Base-by-base conservation (phyloP, 2,113 vertebrate species). In the Mastomys natalensis region DNA sequence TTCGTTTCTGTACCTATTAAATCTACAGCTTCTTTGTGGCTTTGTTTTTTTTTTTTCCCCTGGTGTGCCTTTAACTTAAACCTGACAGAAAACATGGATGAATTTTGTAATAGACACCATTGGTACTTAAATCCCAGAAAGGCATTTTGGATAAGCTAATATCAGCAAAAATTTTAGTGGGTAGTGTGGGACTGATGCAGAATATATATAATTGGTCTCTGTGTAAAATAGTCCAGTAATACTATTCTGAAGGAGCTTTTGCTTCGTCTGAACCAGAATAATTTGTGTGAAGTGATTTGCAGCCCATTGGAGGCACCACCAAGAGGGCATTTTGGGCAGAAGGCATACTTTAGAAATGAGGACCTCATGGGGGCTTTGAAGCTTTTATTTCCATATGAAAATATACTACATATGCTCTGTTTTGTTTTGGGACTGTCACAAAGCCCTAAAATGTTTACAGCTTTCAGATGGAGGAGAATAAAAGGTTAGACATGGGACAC, bases 121-220 rank as follows among this genome's bases (percentile, higher is more conserved):
- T 97, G 55, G 96, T 93, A 72, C 97, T 78, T 95, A 96, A 95
- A 96, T 98, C 97, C 98, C 98, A 98, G 95, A 97, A 98, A 99
- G 97, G 96, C 97, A 96, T 98, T 99, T 98, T 97, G 94, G 91
- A 98, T 97, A 84, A 96, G 94, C 94, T 98, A 98, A 97, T 98
- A 98, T 98, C 98, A 98, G 98, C 98, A 98, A 97, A 97, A 98
- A 98, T 98, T 98, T 97, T 98, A 98, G 98, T 98, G 81, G 45
- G 98, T 98, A 98, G 86, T 97, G 87, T 95, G 98, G 98, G 98
- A 98, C 98, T 98, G 97, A 97, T 96, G 97, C 21, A 93, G 95
- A 98, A 98, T 98, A 98, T 95, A 97, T 97, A 96, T 98, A 98
- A 98, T 98, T 98, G 97, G 95, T 82, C 97, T 98, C 97, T 95